These are phyloP conservation scores for Todus mexicanus DNA, from an alignment of 2,797 vertebrate species.

Conservation along the genomic window DNA sequence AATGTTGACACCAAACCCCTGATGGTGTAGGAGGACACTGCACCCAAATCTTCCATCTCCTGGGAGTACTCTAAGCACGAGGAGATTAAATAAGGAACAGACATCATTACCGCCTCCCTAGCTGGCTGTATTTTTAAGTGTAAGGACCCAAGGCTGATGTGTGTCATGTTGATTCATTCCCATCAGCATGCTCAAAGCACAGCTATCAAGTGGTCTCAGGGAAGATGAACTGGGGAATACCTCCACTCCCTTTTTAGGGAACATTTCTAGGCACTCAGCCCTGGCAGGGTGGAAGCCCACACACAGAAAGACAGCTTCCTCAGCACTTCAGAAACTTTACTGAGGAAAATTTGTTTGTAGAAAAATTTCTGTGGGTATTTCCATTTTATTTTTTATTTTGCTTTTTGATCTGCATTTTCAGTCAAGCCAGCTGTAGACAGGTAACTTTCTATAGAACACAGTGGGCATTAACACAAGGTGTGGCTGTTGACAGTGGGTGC, in stretches of 20 bases:
- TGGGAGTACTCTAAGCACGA: neutral
- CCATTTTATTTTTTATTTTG: neutral
- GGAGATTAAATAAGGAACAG: conserved; percentile 25
- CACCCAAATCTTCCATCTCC: neutral
- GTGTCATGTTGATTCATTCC: conserved; percentile 8
- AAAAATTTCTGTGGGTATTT: neutral
- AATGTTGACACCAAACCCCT: neutral
- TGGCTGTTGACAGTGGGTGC: neutral
- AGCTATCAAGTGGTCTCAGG: neutral
- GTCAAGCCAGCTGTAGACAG: neutral
- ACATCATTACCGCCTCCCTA: neutral
- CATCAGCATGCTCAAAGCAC: neutral
- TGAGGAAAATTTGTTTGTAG: neutral
- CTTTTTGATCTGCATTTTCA: neutral
- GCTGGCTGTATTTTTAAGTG: conserved; percentile 19
- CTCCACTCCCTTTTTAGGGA: neutral
- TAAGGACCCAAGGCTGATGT: neutral
- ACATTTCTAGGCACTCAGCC: neutral
- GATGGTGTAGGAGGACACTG: neutral
- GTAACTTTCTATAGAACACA: neutral
- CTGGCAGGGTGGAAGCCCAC: neutral
- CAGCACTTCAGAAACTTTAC: neutral
- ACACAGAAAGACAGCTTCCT: neutral
- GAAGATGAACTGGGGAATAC: conserved; percentile 24
- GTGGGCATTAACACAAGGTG: neutral